Percentiles rank a stretch among this genome's conserved stretches.
Conservation (phyloP, 2,113 vertebrate genomes). For the Polypterus senegalus region DNA sequence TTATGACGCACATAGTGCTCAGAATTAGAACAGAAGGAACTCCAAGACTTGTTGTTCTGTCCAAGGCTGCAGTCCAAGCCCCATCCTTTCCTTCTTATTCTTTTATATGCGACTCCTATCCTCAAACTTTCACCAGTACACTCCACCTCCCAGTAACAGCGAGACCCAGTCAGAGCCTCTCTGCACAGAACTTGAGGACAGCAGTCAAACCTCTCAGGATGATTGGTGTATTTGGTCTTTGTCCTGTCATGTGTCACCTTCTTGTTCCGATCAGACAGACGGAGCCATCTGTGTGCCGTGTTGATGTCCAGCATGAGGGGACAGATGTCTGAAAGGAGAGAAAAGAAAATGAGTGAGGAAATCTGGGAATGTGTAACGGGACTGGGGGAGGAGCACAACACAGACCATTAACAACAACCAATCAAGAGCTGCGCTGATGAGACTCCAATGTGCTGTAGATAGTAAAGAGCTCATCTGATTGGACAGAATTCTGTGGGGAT, state of each 20-base stretch:
- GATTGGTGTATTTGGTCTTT: constrained; percentile 17
- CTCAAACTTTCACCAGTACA: constrained; percentile 24
- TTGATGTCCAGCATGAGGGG: constrained; percentile 14
- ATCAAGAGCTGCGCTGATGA: no score
- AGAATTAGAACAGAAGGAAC: constrained; percentile 49
- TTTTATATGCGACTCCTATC: no score
- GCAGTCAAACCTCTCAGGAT: constrained; percentile 34
- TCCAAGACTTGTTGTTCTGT: constrained; percentile 46
- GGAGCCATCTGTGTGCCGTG: constrained; percentile 17
- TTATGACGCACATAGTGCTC: constrained; percentile 44
- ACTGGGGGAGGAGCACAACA: no score
- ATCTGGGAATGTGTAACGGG: not conserved
- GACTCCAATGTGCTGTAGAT: no score
- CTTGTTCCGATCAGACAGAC: constrained; percentile 11
- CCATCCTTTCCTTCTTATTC: constrained; percentile 12
- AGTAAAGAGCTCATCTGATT: no score
- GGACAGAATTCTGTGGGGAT: no score
- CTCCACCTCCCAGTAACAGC: constrained; percentile 54
- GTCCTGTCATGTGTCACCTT: not conserved
- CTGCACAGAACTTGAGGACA: constrained; percentile 54
- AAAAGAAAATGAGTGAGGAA: not conserved
- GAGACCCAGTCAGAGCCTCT: constrained; percentile 25
- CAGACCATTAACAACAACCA: no score
- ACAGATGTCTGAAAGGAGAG: constrained; percentile 12
- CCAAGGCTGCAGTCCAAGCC: constrained; percentile 42